Base-by-base conservation (phyloP, 1,140 invertebrate genomes). In the Oryctes rhinoceros region DNA sequence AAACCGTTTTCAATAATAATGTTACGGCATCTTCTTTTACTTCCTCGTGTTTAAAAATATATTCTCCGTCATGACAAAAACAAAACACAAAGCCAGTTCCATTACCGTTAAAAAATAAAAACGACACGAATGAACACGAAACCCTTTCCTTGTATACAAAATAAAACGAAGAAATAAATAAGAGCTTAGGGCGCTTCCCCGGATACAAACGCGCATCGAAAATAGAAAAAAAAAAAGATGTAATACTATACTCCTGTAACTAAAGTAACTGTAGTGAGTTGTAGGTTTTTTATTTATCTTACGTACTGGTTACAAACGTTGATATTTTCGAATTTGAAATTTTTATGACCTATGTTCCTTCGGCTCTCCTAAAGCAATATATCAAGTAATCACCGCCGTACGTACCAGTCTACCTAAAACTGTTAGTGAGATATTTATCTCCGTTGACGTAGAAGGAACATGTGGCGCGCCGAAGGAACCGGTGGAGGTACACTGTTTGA, bases 301-400 rank as follows among this genome's bases (percentile, higher is more conserved):
- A 18, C 20, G 35, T 67, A 35, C 65, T 35, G 65, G 65, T 24
- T 67, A 35, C 13, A 67, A 67, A 67, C 30, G 4, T 24, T 24
- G 65, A 67, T 67, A 67, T 67, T 67, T 67, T 67, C 65, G 65
- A 67, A 67, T 67, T 67, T 67, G 20, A 67, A 67, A 67, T 67
- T 67, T 67, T 67, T 67, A 67, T 67, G 65, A 67, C 65, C 65
- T 67, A 67, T 67, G 65, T 24, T 67, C 20, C 65, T 67, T 67
- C 20, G 65, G n/a, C 35, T 30, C 65, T 67, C 4, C 65, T 67
- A 67, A 67, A 67, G 65, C 30, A 67, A 67, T 67, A 67, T 67
- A 67, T 67, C 65, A 67, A 67, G 65, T 67, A 67, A 67, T 67
- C 65, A 67, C 65, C 20, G 65, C 65, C 18, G 18, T 1, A 18